A percentile compares a stretch with the other conserved stretches of the same genome.
phyloP scores from a whole-genome alignment of 2,113 vertebrate genomes.

The Protomyctophum bolini region DNA sequence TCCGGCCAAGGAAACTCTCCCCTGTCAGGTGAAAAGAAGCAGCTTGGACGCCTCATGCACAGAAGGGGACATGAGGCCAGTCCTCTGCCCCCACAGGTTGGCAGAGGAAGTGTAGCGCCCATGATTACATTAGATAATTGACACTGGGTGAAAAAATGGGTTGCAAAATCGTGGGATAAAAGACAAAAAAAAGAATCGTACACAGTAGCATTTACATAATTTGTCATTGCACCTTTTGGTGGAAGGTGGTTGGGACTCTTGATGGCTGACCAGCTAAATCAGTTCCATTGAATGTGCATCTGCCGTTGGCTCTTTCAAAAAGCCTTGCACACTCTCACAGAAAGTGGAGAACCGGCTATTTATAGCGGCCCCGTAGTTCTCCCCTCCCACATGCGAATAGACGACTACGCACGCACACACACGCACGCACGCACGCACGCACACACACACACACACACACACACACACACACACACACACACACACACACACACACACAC shows the following conservation, averaged over 20 bases:
- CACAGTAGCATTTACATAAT: neutral
- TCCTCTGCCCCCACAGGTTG: too few species aligned
- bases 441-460: too few species aligned
- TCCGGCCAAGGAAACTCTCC: too few species aligned
- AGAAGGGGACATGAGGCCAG: too few species aligned
- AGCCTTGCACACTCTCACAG: slow-evolving; percentile 41
- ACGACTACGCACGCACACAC: neutral
- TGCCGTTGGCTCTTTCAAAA: slow-evolving; percentile 24
- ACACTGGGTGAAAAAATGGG: too few species aligned
- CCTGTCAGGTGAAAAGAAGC: too few species aligned
- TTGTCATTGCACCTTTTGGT: neutral
- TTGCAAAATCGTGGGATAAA: too few species aligned
- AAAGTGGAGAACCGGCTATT: slow-evolving; percentile 64
- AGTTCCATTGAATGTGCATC: slow-evolving; percentile 17
- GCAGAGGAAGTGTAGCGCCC: too few species aligned
- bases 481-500: neutral
- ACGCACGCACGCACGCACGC: slow-evolving; percentile 12
- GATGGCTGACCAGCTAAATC: slow-evolving; percentile 4
- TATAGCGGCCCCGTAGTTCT: slow-evolving; percentile 49
- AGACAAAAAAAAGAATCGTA: neutral
- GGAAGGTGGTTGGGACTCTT: slow-evolving; percentile 1
- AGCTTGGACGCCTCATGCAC: too few species aligned
- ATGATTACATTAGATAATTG: too few species aligned
- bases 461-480: neutral
- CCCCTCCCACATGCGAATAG: slow-evolving; percentile 6